phyloP scores from a whole-genome alignment of 1,140 invertebrate genomes.

The Anagrus nilaparvatae region DNA sequence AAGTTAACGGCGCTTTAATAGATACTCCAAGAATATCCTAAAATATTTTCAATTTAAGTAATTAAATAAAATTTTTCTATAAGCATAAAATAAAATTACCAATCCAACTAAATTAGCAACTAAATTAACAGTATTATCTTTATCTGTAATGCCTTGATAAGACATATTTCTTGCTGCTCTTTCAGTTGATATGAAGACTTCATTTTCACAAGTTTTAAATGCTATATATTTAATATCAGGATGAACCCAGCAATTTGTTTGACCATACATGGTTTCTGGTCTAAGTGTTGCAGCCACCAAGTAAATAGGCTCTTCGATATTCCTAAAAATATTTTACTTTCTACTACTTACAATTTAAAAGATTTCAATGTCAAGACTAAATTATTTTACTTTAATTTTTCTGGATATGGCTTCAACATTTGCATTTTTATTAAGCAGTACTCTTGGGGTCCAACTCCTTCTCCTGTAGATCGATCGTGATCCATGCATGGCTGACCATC shows the following conservation, averaged over 20 bases:
- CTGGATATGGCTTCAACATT: slow-evolving; percentile 63
- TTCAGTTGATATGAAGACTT: slow-evolving; percentile 78
- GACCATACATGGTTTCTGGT: slow-evolving; percentile 99
- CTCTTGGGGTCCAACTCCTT: slow-evolving; percentile 96
- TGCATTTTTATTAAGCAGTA: slow-evolving; percentile 97
- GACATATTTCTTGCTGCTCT: slow-evolving; percentile 91
- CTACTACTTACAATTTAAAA: slow-evolving; percentile 1
- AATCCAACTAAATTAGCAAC: slow-evolving; percentile 62
- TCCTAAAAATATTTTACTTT: slow-evolving; percentile 34
- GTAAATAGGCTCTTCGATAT: slow-evolving; percentile 50
- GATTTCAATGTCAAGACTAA: slow-evolving; percentile 3
- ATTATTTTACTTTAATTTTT: slow-evolving; percentile 54
- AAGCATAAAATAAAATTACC: slow-evolving; percentile 34
- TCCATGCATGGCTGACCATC: slow-evolving; percentile 99
- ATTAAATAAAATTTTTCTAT: slow-evolving; percentile 11
- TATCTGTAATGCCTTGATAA: slow-evolving; percentile 83
- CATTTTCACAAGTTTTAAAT: slow-evolving; percentile 55
- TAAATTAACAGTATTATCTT: slow-evolving; percentile 69
- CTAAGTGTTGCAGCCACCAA: slow-evolving; percentile 95
- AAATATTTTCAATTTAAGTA: slow-evolving; percentile 11
- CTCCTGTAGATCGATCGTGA: slow-evolving; percentile 90
- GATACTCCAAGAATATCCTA: slow-evolving; percentile 68
- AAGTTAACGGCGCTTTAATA: slow-evolving; percentile 75
- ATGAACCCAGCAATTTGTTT: slow-evolving; percentile 97
- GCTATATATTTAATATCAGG: slow-evolving; percentile 92